Base-by-base conservation (phyloP, 2,113 vertebrate genomes). In the Amazona guildingii region DNA sequence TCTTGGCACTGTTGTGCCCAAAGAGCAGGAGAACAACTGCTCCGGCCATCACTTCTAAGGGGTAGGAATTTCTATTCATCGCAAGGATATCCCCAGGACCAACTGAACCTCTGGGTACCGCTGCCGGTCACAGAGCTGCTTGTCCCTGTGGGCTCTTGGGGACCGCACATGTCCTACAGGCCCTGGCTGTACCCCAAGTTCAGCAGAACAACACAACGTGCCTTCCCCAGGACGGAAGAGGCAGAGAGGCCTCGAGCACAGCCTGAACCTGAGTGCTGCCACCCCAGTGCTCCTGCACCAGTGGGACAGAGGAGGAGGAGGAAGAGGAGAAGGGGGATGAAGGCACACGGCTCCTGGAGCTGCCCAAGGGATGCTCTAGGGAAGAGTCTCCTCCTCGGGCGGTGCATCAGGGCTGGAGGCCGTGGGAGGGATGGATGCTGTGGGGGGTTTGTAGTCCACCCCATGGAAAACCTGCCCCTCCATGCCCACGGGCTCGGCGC, bases 401-500 rank as follows among this genome's bases (percentile, higher is more conserved):
- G 59, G 87, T 0, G 3, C 29, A 31, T 44, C 29, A 7, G 92
- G 52, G 77, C 31, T 49, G 67, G 97, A 41, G 14, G 61, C 46
- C 0, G 27, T 8, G 18, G 46, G 3, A 1, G 85, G 67, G 81
- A 94, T 25, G 41, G 95, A 35, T 46, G 91, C 55, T 0, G n/a
- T 79, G 44, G 90, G 39, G 8, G 92, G 95, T 27, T 89, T 97
- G 93, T 74, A 83, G 43, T 98, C 97, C 0, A 11, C 31, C 24
- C 70, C 95, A 0, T 95, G 95, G 69, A 97, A 97, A 43, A 96
- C 79, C 74, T 97, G 96, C 10, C 78, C 66, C 0, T 3, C 94
- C 0, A 37, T 49, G 55, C n/a, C 63, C 4, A 0, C 0, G 2
- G 81, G 82, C 27, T 95, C 80, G 0, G 57, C 0, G 2, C 9